phyloP scores from a whole-genome alignment of 2,888 invertebrate species.

The Beris morrisii region DNA sequence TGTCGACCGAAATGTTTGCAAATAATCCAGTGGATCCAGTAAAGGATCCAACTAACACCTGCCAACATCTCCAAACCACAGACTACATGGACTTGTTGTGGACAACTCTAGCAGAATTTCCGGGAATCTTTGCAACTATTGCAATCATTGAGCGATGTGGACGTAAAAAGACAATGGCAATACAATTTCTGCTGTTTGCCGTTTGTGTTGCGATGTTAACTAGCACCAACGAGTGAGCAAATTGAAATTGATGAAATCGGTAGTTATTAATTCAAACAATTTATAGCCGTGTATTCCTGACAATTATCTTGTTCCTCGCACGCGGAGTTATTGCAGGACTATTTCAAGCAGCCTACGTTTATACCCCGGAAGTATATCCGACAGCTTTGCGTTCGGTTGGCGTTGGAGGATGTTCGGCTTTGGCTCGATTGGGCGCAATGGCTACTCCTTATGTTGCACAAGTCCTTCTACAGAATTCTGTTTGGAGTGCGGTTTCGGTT shows the following conservation, averaged over 20 bases:
- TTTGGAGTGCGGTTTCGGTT: constrained; percentile 62
- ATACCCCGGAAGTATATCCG: constrained; percentile 94
- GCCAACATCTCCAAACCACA: constrained; percentile 72
- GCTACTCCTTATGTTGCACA: constrained; percentile 92
- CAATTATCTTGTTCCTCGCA: constrained; percentile 82
- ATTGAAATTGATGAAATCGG: not conserved
- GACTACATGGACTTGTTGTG: constrained; percentile 92
- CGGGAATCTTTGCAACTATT: constrained; percentile 86
- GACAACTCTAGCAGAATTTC: constrained; percentile 94
- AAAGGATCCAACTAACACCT: constrained; percentile 58
- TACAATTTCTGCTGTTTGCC: constrained; percentile 86
- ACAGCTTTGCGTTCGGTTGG: constrained; percentile 86
- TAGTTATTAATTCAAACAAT: constrained; percentile 26
- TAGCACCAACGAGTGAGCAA: constrained; percentile 69
- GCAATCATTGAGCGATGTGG: constrained; percentile 88
- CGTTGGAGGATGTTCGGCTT: constrained; percentile 89
- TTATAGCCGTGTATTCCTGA: constrained; percentile 73
- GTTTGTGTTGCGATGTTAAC: constrained; percentile 74
- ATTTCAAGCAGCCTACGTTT: constrained; percentile 94
- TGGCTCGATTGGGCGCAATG: constrained; percentile 91
- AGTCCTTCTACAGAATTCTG: constrained; percentile 67
- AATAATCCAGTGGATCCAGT: constrained; percentile 43
- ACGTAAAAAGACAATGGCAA: constrained; percentile 88
- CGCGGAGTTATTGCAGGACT: constrained; percentile 91
- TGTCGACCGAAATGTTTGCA: constrained; percentile 87